Conservation (phyloP, 1,140 invertebrate genomes). For the Trypoxylus dichotomus region DNA sequence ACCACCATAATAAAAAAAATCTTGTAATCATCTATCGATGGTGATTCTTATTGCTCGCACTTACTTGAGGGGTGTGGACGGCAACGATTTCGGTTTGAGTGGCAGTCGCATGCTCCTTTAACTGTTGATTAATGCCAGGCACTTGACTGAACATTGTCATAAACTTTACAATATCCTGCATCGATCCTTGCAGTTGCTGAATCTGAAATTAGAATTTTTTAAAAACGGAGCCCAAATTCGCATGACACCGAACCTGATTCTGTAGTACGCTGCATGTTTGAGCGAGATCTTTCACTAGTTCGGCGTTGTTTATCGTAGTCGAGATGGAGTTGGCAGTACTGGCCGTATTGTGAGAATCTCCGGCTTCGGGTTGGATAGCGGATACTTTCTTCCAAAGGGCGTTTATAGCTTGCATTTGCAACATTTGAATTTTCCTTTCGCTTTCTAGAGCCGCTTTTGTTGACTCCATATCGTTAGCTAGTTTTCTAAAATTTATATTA, state of each 20-base stretch:
- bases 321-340: slow-evolving; percentile 30
- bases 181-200: slow-evolving; percentile 72
- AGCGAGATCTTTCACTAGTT: slow-evolving; percentile 55
- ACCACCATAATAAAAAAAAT: too few relatives aligned
- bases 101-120: slow-evolving; percentile 60
- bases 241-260: slow-evolving; percentile 48
- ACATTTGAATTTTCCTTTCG: slow-evolving; percentile 80
- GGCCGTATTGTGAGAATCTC: not conserved
- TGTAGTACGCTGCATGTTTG: slow-evolving; percentile 57
- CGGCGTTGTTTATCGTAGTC: slow-evolving; percentile 40
- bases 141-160: slow-evolving; percentile 60
- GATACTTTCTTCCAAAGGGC: slow-evolving; percentile 88
- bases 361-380: slow-evolving; percentile 58
- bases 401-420: slow-evolving; percentile 89
- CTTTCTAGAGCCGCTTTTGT: slow-evolving; percentile 81
- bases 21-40: too few relatives aligned
- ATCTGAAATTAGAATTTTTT: slow-evolving; percentile 58
- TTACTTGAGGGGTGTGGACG: slow-evolving; percentile 70
- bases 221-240: not conserved
- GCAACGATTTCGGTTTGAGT: slow-evolving; percentile 80
- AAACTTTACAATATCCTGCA: slow-evolving; percentile 73
- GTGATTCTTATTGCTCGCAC: not conserved
- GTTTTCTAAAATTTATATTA: slow-evolving; percentile 65
- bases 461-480: slow-evolving; percentile 77
- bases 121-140: slow-evolving; percentile 51